Base-by-base conservation (phyloP, 2,888 invertebrate species). In the Stenodema calcarata region DNA sequence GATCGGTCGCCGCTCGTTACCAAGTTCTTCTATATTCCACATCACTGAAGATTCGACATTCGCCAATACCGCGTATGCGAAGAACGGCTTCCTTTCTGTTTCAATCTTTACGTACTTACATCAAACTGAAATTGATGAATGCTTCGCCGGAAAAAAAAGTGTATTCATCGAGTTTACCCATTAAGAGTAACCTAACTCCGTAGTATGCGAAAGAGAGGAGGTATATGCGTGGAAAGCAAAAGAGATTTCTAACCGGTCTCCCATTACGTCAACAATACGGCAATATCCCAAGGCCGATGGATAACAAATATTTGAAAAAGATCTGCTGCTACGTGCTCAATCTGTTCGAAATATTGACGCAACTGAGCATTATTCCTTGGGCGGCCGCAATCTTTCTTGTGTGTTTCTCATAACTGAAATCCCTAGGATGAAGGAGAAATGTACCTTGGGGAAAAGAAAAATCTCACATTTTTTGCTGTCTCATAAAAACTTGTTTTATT, bases 271-370 rank as follows among this genome's bases (percentile, higher is more conserved):
- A 80, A 80, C 80, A 80, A 3, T 50, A 50, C 30, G 80, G 80
- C 80, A 80, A 80, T 80, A 50, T 80, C 7, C 30, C 50, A 80
- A 30, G 54, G 80, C 47, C 50, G 28, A 80, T 80, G 80, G 80
- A 80, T 80, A 54, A 23, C 80, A 80, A 80, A 80, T 80, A 80
- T 80, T 80, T 80, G 80, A 50, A 18, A 27, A 14, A 28, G 47
- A 54, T 54, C 50, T 50, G 30, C 30, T 9, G 50, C 27, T 80
- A 50, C 50, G 80, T 80, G 80, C 80, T 80, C 80, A 80, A 80
- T 80, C 44, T 78, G 44, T 44, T 42, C 18, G 23, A 18, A 44
- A 78, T 78, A 78, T 78, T 78, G 78, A 78, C 78, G 78, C 12
- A 44, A 23, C 23, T 0, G 27, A 62, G 23, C 62, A 62, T 62